Evolutionary conservation across 2,113 vertebrate species (phyloP).

Genomic region (Triplophysa rosa): DNA sequence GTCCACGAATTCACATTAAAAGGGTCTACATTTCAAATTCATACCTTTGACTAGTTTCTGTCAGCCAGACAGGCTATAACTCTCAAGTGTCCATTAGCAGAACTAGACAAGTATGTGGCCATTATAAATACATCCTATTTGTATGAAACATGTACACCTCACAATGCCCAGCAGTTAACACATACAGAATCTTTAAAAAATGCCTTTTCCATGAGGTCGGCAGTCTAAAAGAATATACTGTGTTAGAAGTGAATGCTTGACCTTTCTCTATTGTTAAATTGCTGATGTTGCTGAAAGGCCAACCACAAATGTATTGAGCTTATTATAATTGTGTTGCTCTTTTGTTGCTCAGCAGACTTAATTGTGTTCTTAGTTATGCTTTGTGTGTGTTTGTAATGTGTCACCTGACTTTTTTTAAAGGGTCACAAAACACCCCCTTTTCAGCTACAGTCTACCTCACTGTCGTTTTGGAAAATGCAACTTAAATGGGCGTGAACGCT

Average conservation of each 20-base stretch:
- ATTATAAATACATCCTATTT: background rate
- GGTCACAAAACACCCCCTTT: no score
- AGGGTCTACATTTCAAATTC: background rate
- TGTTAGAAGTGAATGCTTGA: background rate
- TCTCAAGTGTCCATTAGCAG: conserved; percentile 30
- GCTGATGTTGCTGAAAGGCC: background rate
- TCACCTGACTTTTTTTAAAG: no score
- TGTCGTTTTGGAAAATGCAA: no score
- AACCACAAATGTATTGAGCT: no score
- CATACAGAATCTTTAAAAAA: background rate
- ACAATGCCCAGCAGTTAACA: background rate
- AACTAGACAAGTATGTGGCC: background rate
- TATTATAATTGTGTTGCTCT: no score
- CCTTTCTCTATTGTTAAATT: background rate
- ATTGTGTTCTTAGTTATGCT: no score
- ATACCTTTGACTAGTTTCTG: background rate
- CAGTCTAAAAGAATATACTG: background rate
- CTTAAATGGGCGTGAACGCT: no score
- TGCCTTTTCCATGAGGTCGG: background rate
- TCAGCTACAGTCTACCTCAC: no score
- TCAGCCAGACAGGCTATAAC: background rate
- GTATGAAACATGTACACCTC: background rate
- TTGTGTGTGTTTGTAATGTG: no score
- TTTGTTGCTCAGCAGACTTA: no score
- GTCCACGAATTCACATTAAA: background rate